Evolutionary conservation across 2,888 invertebrate genomes (phyloP).

Genomic region (Aethes cnicana): DNA sequence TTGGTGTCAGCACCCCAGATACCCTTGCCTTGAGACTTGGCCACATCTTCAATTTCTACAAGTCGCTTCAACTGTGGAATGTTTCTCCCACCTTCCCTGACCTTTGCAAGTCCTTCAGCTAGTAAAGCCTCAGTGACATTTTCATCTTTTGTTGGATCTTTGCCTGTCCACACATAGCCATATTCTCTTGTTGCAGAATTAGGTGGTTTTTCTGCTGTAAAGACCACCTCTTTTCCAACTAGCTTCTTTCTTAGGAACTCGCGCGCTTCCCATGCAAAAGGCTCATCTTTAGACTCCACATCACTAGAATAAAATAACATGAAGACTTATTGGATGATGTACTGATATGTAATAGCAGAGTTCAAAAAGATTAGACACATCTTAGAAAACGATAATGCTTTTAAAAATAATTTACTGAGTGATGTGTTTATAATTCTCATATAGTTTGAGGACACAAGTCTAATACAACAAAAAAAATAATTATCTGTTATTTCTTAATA

Average conservation of each 20-base stretch:
- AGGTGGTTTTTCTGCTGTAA: slow-evolving; percentile 91
- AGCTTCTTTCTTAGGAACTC: slow-evolving; percentile 96
- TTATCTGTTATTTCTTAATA: no score
- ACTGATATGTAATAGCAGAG: no score
- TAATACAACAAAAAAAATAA: no score
- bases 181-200: slow-evolving; percentile 92
- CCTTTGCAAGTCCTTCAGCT: slow-evolving; percentile 93
- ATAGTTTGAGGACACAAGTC: slow-evolving; percentile 3
- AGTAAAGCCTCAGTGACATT: slow-evolving; percentile 95
- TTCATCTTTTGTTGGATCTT: slow-evolving; percentile 89
- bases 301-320: slow-evolving; percentile 73
- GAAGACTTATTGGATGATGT: no score
- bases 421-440: neutral
- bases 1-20: slow-evolving; percentile 84
- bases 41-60: slow-evolving; percentile 93
- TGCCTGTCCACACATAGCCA: slow-evolving; percentile 92
- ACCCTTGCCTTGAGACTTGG: slow-evolving; percentile 93
- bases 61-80: slow-evolving; percentile 86
- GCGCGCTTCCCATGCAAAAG: slow-evolving; percentile 98
- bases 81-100: slow-evolving; percentile 83
- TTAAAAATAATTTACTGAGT: no score
- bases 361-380: no score
- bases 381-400: no score
- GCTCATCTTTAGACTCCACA: slow-evolving; percentile 91
- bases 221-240: slow-evolving; percentile 94